Base-by-base conservation (phyloP, 2,113 vertebrate species). In the Eptesicus fuscus region DNA sequence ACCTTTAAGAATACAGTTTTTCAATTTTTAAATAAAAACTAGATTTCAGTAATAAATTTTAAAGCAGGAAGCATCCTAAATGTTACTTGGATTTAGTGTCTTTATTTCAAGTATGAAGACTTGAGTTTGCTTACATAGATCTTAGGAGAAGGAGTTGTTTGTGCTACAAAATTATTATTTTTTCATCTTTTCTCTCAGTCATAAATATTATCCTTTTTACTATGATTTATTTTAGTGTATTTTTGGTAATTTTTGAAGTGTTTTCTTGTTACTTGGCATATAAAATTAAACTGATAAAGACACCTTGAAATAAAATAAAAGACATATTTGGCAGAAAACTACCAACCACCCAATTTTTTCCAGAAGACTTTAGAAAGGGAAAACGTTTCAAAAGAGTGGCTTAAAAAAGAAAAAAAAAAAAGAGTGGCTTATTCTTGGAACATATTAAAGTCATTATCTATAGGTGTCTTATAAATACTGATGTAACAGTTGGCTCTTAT, bases 1-100 rank as follows among this genome's bases (percentile, higher is more conserved):
- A 71, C 40, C 51, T 59, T 32, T 83, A 77, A 91, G 63, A 65
- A 56, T 49, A 76, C 9, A 40, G 5, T 9, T 83, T 74, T 73
- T 63, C 3, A 28, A 9, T 49, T 96, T 83, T 88, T 65, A 83
- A 61, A 10, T 83, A 83, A 65, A 95, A 59, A 56, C 32, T 65
- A 61, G 11, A 7, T 83, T 73, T 88, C 22, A 69, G 35, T 42
- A 40, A 86, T 77, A 82, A 30, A 74, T 30, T 40, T 49, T 59
- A 69, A 47, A 91, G 11, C 44, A 71, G 51, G 69, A 77, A 17
- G 44, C 67, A 56, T 65, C 51, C 42, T 44, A 35, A 47, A 47
- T 37, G 47, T 37, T 67, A 37, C 11, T 77, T 13, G 51, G 56
- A 14, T 70, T 59, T 61, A 4, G 13, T 44, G 51, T 83, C 35